Conservation (phyloP, 2,797 vertebrate species). For the Enteromius argenteus region DNA sequence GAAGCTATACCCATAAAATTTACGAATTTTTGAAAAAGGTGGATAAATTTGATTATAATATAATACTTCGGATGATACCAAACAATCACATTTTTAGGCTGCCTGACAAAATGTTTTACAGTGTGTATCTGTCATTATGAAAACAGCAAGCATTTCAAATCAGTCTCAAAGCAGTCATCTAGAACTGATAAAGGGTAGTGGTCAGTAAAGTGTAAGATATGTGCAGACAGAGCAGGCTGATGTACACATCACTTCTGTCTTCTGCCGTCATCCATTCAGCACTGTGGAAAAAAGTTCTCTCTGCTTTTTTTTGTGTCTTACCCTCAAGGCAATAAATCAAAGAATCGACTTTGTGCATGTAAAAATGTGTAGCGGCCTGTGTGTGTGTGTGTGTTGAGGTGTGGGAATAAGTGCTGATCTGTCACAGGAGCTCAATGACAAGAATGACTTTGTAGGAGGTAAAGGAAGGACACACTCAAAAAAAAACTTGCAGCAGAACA, state of each 20-base stretch:
- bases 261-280: constrained; percentile 38
- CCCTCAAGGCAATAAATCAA: constrained; percentile 50
- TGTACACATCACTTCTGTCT: constrained; percentile 6
- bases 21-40: too few relatives aligned
- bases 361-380: neutral
- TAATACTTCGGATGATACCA: neutral
- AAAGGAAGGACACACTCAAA: constrained; percentile 25
- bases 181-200: neutral
- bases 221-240: neutral
- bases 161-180: neutral
- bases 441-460: constrained; percentile 55
- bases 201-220: neutral
- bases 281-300: constrained; percentile 13
- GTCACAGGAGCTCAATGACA: constrained; percentile 50
- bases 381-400: constrained; percentile 15
- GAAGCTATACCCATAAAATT: too few relatives aligned
- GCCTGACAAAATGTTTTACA: neutral
- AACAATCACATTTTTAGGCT: neutral
- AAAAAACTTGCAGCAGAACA: neutral
- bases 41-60: neutral
- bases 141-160: neutral
- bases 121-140: neutral
- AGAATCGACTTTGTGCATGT: constrained; percentile 26
- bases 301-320: constrained; percentile 9
- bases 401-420: constrained; percentile 54